Conservation (phyloP, 2,113 vertebrate species). For the Haemorhous mexicanus region DNA sequence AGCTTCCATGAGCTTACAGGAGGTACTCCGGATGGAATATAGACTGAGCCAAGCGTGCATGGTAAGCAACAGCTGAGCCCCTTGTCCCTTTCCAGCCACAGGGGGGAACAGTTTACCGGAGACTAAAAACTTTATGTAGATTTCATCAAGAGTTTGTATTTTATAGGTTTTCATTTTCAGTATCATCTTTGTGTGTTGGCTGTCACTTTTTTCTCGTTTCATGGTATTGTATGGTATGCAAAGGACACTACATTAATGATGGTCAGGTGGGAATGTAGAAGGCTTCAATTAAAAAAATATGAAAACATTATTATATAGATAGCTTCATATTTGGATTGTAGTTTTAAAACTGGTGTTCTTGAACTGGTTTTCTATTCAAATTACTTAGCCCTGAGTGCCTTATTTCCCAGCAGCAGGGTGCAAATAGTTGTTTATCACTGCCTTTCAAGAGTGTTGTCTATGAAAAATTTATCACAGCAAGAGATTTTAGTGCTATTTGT, state of each 20-base stretch:
- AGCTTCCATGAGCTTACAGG: conserved; percentile 80
- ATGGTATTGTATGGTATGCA: not conserved
- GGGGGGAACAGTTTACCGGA: not conserved
- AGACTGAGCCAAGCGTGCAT: conserved; percentile 88
- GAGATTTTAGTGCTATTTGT: not conserved
- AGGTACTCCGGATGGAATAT: conserved; percentile 92
- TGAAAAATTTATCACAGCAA: not conserved
- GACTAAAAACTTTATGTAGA: too few species aligned
- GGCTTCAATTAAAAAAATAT: not conserved
- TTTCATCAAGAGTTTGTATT: not conserved
- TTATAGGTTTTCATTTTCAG: not conserved
- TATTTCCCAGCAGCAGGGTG: not conserved
- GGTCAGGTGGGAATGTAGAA: not conserved
- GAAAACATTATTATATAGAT: not conserved
- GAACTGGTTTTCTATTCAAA: not conserved
- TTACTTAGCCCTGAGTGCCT: not conserved
- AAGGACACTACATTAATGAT: not conserved
- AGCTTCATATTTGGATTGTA: not conserved
- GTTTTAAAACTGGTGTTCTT: not conserved
- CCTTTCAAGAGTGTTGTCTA: not conserved
- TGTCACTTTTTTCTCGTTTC: not conserved
- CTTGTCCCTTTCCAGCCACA: not conserved
- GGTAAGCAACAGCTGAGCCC: conserved; percentile 73
- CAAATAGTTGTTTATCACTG: not conserved
- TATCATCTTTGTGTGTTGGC: not conserved